A percentile compares a stretch with the other conserved stretches of the same genome.
Evolutionary conservation across 2,797 vertebrate genomes (phyloP).

Genomic region (Scleropages formosus): DNA sequence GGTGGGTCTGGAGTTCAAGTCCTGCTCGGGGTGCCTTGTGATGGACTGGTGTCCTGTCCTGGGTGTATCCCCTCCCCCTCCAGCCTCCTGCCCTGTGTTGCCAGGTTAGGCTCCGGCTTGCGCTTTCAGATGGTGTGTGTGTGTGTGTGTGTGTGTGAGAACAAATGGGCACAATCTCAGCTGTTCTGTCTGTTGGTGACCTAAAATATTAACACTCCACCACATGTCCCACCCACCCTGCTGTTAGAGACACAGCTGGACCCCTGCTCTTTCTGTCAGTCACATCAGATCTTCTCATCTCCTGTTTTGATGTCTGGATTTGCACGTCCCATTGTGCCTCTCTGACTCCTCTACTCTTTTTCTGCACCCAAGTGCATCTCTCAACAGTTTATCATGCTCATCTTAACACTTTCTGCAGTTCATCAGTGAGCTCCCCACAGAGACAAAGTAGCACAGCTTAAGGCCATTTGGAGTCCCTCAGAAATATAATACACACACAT

Average conservation of each 20-base stretch:
- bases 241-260: not conserved
- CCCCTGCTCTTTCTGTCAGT: not conserved
- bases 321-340: not conserved
- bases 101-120: too few relatives aligned
- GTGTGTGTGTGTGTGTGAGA: not conserved
- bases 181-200: not conserved
- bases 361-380: not conserved
- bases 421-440: not conserved
- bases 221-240: not conserved
- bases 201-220: not conserved
- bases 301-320: not conserved
- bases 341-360: not conserved
- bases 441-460: too few relatives aligned
- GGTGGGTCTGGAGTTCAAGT: too few relatives aligned
- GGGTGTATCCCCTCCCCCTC: too few relatives aligned
- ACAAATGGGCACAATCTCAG: not conserved
- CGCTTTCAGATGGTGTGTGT: too few relatives aligned
- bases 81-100: too few relatives aligned
- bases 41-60: too few relatives aligned
- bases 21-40: too few relatives aligned
- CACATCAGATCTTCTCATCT: not conserved
- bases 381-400: not conserved
- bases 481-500: not conserved
- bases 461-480: not conserved
- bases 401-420: not conserved